These are phyloP conservation scores for Conus ventricosus DNA, from an alignment of 1,140 invertebrate species.

Conservation along the genomic window DNA sequence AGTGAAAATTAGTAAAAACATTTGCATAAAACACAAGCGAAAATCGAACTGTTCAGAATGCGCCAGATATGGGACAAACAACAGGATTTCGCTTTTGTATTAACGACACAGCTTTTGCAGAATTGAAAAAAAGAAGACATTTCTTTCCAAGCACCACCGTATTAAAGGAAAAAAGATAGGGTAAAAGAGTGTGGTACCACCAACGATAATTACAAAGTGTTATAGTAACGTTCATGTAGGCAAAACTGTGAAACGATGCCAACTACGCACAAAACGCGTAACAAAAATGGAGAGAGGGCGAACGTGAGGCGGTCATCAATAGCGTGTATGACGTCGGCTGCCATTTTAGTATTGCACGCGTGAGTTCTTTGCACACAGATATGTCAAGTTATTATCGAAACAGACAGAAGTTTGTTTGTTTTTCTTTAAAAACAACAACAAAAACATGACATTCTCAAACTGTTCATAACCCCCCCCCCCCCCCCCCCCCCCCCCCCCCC, in stretches of 20 bases:
- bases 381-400: background rate
- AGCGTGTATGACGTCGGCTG: background rate
- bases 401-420: too few species aligned
- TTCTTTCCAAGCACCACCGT: background rate
- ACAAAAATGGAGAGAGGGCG: background rate
- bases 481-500: too few species aligned
- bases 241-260: background rate
- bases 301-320: background rate
- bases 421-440: background rate
- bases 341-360: conserved; percentile 18
- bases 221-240: background rate
- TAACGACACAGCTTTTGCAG: background rate
- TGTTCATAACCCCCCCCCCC: too few species aligned
- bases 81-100: background rate
- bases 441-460: background rate
- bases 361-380: conserved; percentile 1
- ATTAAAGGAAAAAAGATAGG: background rate
- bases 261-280: background rate
- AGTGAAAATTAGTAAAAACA: too few species aligned
- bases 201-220: background rate
- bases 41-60: background rate
- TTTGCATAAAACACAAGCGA: background rate
- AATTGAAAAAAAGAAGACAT: background rate
- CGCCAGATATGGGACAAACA: background rate
- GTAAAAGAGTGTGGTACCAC: too few species aligned